Conservation (phyloP, 1,140 invertebrate genomes). For the Solenopsis fugax region DNA sequence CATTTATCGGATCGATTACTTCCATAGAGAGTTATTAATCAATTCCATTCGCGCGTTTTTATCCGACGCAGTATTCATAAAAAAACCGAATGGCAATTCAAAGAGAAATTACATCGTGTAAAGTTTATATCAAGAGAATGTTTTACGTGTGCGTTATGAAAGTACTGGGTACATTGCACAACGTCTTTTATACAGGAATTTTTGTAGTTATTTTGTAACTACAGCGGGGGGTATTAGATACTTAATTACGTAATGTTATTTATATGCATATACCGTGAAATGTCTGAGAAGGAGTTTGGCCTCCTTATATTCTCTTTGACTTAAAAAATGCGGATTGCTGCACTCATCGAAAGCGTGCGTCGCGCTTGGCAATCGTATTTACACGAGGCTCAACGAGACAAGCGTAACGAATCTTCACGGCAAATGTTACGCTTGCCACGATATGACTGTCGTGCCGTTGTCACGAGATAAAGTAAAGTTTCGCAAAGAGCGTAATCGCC, state of each 20-base stretch:
- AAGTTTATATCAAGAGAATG: background rate
- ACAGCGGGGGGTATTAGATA: background rate
- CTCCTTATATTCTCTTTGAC: background rate
- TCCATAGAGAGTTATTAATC: constrained; percentile 20
- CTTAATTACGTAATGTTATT: constrained; percentile 10
- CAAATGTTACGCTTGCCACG: constrained; percentile 4
- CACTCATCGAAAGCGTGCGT: background rate
- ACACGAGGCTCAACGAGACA: background rate
- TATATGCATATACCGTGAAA: background rate
- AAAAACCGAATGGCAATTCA: background rate
- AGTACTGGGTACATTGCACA: background rate
- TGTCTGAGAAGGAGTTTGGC: background rate
- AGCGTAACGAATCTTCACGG: constrained; percentile 29
- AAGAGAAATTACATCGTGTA: background rate
- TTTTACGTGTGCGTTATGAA: background rate
- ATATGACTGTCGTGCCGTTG: background rate
- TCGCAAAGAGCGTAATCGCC: background rate
- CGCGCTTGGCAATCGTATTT: constrained; percentile 7
- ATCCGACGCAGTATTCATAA: background rate
- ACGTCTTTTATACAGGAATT: constrained; percentile 14
- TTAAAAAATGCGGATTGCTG: background rate
- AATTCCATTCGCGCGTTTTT: background rate
- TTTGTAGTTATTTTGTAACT: background rate
- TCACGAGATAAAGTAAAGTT: background rate
- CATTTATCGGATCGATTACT: constrained; percentile 14